Base-by-base conservation (phyloP, 92 coral and sea anemone genomes). In the Meandrina meandrites region DNA sequence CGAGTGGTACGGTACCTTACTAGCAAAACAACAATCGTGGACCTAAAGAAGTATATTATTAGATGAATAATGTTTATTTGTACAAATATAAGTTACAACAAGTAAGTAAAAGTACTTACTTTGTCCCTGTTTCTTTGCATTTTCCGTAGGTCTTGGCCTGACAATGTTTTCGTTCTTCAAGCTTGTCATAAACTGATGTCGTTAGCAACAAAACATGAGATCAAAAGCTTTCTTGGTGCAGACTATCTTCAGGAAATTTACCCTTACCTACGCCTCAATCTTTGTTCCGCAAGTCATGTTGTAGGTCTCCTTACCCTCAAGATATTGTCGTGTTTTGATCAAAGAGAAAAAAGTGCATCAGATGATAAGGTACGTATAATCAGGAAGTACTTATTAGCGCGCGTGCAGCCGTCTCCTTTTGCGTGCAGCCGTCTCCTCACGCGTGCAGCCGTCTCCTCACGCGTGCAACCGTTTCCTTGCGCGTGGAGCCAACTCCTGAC, bases 201-300 rank as follows among this genome's bases (percentile, higher is more conserved):
- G 47, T 87, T 79, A 12, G 91, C 89, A 64, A 92, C 86, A 35
- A 37, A 87, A 28, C 90, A 82, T 56, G 82, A 70, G 32, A 78
- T 75, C 54, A 84, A 54, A 35, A 71, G 72, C n/a, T 50, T 95
- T 51, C 73, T 92, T 35, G 79, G 92, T 74, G 70, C 86, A 50
- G 88, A 86, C 45, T 89, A 93, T 58, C 84, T 92, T 30, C 83
- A 66, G 48, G 69, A 81, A 42, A 83, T 95, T 28, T 97, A 89
- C 70, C 53, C 79, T 1, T 78, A 82, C 34, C 75, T 95, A 12
- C 91, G 91, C 37, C 73, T 82, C 48, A 97, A 95, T 84, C 93
- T 97, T 14, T 92, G 98, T 0, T 89, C 95, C 19, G 86, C 94
- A 31, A 96, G 94, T n/a, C 98, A 90, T 79, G 82, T 92, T 45